Evolutionary conservation across 2,797 vertebrate species (phyloP).

Genomic region (Paratrypauchen microcephalus): DNA sequence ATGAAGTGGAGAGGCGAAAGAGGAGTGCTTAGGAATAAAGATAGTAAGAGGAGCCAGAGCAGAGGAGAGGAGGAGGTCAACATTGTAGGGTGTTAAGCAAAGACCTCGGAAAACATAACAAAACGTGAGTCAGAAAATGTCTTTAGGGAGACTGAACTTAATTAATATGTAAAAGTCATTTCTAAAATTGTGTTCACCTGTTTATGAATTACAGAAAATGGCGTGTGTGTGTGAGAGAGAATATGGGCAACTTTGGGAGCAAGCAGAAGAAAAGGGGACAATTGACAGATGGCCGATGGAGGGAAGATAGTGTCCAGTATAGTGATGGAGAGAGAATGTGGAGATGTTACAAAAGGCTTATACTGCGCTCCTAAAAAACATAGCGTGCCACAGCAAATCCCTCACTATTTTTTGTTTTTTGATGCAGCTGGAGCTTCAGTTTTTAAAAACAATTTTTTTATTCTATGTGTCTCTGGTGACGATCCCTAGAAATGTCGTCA

Average conservation of each 20-base stretch:
- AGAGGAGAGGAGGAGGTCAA: slow-evolving; percentile 27
- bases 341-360: slow-evolving; percentile 16
- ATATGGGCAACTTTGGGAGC: slow-evolving; percentile 7
- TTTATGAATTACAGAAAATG: slow-evolving; percentile 22
- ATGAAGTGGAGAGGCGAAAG: slow-evolving; percentile 12
- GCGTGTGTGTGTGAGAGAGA: background rate
- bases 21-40: slow-evolving; percentile 10
- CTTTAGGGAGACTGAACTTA: slow-evolving; percentile 30
- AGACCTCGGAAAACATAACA: slow-evolving; percentile 18
- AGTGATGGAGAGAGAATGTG: slow-evolving; percentile 22
- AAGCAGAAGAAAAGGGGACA: slow-evolving; percentile 20
- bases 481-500: slow-evolving; percentile 2
- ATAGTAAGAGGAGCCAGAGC: slow-evolving; percentile 16
- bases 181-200: slow-evolving; percentile 24
- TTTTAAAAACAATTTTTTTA: background rate
- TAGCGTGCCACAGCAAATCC: background rate
- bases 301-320: slow-evolving; percentile 30
- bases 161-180: slow-evolving; percentile 47
- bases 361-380: slow-evolving; percentile 5
- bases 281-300: slow-evolving; percentile 40
- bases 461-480: background rate
- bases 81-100: slow-evolving; percentile 31
- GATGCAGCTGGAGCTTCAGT: background rate
- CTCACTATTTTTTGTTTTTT: background rate
- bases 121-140: slow-evolving; percentile 26